Base-by-base conservation (phyloP, 2,113 vertebrate genomes). In the Anoura caudifer region DNA sequence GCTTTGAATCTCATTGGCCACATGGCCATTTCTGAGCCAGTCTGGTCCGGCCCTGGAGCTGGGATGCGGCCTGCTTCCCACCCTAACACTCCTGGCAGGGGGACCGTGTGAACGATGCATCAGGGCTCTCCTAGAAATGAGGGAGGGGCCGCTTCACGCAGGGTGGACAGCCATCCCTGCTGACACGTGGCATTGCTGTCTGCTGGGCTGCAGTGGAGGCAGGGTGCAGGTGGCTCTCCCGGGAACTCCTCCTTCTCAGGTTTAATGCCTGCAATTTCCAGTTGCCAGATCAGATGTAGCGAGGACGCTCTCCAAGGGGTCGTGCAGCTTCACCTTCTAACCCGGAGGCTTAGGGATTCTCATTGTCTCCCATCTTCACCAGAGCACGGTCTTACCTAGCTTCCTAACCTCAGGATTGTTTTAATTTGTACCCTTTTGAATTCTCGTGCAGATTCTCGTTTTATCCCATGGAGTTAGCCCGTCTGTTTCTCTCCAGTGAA, bases 51-150 rank as follows among this genome's bases (percentile, higher is more conserved):
- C 22, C 76, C 36, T 38, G 5, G 61, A 16, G 24, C 59, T 54
- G 19, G 31, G 67, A 22, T 8, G 8, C 63, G 4, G 8, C 72
- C 83, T 50, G 20, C 43, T 47, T 56, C 38, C 80, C n/a, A 41
- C 38, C 83, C 33, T 13, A 5, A 12, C 7, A 5, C n/a, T 8
- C 54, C 2, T 36, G 19, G 47, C 16, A 38, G 31, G 26, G 24
- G n/a, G 7, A 7, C 9, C 9, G 10, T 9, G 16, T 3, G 3
- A 5, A 14, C 26, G 24, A 22, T 5, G 28, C 19, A 38, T 11
- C 33, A 50, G 28, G n/a, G 14, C 31, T 65, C 75, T 70, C 67
- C 61, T 41, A 47, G 72, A 79, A 50, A 26, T 2, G 70, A 76
- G 19, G 38, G 28, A 56, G 12, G 24, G 15, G 43, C 54, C 12